Percentiles rank a stretch among this genome's conserved stretches.
These are phyloP conservation scores for Notodonta ziczac DNA, from an alignment of 2,888 invertebrate genomes.

Conservation along the genomic window DNA sequence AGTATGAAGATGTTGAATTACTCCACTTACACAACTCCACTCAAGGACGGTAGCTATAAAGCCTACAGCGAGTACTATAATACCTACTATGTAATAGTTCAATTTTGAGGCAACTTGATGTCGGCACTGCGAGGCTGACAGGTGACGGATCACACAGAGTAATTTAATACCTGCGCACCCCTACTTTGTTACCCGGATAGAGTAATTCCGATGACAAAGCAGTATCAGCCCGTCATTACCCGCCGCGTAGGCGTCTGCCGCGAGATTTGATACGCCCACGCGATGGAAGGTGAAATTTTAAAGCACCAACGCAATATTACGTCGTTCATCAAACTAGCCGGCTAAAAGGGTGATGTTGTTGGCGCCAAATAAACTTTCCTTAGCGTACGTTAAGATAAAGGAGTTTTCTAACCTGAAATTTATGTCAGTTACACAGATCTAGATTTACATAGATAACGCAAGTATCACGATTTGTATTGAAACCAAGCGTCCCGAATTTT, in stretches of 20 bases:
- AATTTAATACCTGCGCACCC: slow-evolving; percentile 51
- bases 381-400: no score
- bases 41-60: slow-evolving; percentile 17
- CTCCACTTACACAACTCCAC: neutral
- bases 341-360: slow-evolving; percentile 39
- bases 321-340: slow-evolving; percentile 32
- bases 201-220: slow-evolving; percentile 65
- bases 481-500: no score
- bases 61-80: slow-evolving; percentile 19
- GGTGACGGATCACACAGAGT: slow-evolving; percentile 55
- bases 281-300: slow-evolving; percentile 36
- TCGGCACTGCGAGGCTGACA: slow-evolving; percentile 43
- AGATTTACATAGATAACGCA: no score
- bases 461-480: no score
- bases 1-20: neutral
- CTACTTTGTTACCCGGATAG: slow-evolving; percentile 58
- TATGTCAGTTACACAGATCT: no score
- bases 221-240: slow-evolving; percentile 48
- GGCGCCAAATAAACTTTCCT: slow-evolving; percentile 29
- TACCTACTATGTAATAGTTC: slow-evolving; percentile 37
- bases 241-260: slow-evolving; percentile 31
- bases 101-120: slow-evolving; percentile 48
- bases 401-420: no score
- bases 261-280: slow-evolving; percentile 28
- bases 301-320: slow-evolving; percentile 32